Evolutionary conservation across 2,113 vertebrate genomes (phyloP).

Genomic region (Phalacrocorax carbo): DNA sequence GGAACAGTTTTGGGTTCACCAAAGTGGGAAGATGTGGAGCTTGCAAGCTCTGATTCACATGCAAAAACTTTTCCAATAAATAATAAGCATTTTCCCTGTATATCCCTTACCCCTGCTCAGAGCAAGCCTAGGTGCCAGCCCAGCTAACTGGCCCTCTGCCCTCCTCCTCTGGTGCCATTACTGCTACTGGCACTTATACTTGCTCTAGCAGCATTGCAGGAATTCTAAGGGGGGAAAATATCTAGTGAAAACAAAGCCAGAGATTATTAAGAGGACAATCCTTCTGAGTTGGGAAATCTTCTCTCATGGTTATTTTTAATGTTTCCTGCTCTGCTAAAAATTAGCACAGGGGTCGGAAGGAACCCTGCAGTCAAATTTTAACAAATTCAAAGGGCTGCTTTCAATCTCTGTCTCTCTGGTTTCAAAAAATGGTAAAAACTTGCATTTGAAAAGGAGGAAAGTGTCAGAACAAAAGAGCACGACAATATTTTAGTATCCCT

Average conservation of each 20-base stretch:
- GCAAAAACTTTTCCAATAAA: background rate
- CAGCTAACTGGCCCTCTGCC: background rate
- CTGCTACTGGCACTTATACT: background rate
- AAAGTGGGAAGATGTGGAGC: background rate
- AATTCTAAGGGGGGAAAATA: background rate
- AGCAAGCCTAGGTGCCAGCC: background rate
- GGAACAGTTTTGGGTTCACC: background rate
- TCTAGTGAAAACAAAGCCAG: slow-evolving; percentile 12
- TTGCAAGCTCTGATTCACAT: background rate
- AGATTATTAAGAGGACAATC: slow-evolving; percentile 27
- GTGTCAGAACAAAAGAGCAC: background rate
- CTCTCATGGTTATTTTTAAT: slow-evolving; percentile 59
- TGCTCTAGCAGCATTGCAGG: background rate
- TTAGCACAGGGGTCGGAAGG: slow-evolving; percentile 33
- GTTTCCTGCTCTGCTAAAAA: slow-evolving; percentile 63
- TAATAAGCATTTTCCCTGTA: background rate
- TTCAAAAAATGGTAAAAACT: background rate
- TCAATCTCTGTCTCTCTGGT: background rate
- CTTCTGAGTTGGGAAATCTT: slow-evolving; percentile 33
- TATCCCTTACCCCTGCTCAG: background rate
- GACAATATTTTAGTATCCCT: background rate
- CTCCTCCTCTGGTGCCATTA: background rate
- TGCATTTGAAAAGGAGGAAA: background rate
- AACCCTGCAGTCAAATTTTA: slow-evolving; percentile 40
- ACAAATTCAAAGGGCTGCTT: slow-evolving; percentile 29